These are phyloP conservation scores for Myotis yumanensis DNA, from an alignment of 2,113 vertebrate species.

Conservation along the genomic window DNA sequence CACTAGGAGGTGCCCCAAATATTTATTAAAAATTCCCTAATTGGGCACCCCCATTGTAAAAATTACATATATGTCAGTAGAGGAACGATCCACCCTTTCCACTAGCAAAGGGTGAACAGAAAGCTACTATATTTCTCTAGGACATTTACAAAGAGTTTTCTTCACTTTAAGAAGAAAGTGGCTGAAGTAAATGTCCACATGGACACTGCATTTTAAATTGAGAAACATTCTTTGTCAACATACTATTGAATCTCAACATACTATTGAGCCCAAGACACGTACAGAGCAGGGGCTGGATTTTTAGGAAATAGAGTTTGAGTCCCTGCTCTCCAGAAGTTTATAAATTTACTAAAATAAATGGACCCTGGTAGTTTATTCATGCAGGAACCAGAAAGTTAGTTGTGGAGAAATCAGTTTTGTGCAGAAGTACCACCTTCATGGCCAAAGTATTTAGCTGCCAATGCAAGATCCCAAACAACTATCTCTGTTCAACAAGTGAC, in stretches of 20 bases:
- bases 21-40: background rate
- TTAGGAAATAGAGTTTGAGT: background rate
- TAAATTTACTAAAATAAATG: background rate
- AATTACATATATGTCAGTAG: too few relatives aligned
- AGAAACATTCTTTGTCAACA: conserved; percentile 1
- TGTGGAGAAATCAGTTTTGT: background rate
- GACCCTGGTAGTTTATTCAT: background rate
- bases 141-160: too few relatives aligned
- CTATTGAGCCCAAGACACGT: background rate
- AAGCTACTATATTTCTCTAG: too few relatives aligned
- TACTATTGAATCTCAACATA: background rate
- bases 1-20: background rate
- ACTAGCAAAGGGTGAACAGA: too few relatives aligned
- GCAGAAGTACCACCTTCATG: background rate
- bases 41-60: background rate
- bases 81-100: too few relatives aligned
- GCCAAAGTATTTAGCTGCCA: background rate
- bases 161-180: too few relatives aligned
- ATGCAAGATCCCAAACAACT: background rate
- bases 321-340: background rate
- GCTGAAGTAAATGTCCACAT: too few relatives aligned
- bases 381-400: background rate
- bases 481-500: background rate
- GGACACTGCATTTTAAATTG: background rate
- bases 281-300: background rate